phyloP scores from a whole-genome alignment of 2,113 vertebrate genomes.

The Ancistrus triradiatus region DNA sequence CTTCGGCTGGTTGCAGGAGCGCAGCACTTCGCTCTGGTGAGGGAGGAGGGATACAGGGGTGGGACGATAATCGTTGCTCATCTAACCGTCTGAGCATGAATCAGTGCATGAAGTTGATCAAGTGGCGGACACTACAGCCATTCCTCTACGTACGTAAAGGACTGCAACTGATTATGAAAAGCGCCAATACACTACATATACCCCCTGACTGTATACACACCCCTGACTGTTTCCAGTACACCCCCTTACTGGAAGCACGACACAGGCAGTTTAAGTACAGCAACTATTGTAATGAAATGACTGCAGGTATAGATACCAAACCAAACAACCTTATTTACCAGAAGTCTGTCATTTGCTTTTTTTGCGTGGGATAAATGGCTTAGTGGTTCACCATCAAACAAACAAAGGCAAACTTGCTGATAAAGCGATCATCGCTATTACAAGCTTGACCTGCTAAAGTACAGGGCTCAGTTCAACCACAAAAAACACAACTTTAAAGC shows the following conservation, averaged over 20 bases:
- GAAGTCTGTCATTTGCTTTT: background rate
- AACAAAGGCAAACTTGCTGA: background rate
- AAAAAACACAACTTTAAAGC: background rate
- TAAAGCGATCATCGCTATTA: background rate
- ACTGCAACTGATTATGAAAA: too few species aligned
- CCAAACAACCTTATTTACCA: background rate
- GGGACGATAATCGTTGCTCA: background rate
- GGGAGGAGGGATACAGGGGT: background rate
- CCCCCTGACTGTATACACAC: too few species aligned
- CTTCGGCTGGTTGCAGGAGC: background rate
- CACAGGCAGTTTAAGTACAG: conserved; percentile 3
- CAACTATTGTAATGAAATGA: conserved; percentile 10
- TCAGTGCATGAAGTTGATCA: too few species aligned
- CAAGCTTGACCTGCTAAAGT: too few species aligned
- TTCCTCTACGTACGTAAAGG: too few species aligned
- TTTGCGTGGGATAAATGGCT: background rate
- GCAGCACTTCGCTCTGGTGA: background rate
- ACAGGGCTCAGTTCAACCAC: too few species aligned
- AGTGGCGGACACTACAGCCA: too few species aligned
- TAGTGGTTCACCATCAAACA: background rate
- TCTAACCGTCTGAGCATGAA: background rate
- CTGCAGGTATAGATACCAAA: conserved; percentile 3
- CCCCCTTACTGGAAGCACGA: background rate
- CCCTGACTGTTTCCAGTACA: background rate
- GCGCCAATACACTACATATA: too few species aligned